Evolutionary conservation across 2,888 invertebrate species (phyloP).

Genomic region (Drosophila kambysellisi): DNA sequence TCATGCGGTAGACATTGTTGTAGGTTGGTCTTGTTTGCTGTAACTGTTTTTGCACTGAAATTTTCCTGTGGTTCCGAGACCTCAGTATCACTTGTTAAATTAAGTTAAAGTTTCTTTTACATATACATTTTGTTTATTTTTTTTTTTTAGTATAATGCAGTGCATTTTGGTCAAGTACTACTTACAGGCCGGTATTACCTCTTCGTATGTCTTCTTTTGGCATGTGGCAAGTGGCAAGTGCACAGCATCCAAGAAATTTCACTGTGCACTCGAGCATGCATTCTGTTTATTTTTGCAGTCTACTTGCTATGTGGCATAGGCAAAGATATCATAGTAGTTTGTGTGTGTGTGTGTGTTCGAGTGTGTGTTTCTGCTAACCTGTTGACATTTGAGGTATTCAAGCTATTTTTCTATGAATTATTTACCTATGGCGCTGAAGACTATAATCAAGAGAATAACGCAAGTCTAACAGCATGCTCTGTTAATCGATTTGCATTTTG

Average conservation of each 20-base stretch:
- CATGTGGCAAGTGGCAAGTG: slow-evolving; percentile 55
- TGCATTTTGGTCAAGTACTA: slow-evolving; percentile 62
- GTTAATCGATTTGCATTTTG: neutral
- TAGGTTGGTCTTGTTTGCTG: slow-evolving; percentile 16
- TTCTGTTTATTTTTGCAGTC: slow-evolving; percentile 51
- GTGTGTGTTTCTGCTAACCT: slow-evolving; percentile 43
- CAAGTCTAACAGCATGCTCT: neutral
- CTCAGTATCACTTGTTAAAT: slow-evolving; percentile 66
- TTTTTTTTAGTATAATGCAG: slow-evolving; percentile 56
- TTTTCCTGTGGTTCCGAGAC: slow-evolving; percentile 19
- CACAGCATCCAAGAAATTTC: slow-evolving; percentile 53
- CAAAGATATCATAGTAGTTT: slow-evolving; percentile 18
- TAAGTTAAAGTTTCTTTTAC: slow-evolving; percentile 61
- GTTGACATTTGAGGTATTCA: slow-evolving; percentile 37
- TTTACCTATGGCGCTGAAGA: neutral
- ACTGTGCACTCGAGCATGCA: slow-evolving; percentile 51
- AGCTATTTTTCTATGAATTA: slow-evolving; percentile 25
- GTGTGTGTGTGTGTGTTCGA: slow-evolving; percentile 13
- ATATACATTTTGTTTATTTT: neutral
- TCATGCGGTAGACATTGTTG: slow-evolving; percentile 31
- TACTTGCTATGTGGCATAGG: slow-evolving; percentile 43
- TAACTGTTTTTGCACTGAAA: slow-evolving; percentile 1
- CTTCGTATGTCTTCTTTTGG: slow-evolving; percentile 38
- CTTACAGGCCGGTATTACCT: slow-evolving; percentile 34
- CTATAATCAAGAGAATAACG: neutral